Base-by-base conservation (phyloP, 2,113 vertebrate species). In the Neolamprologus falcicula region DNA sequence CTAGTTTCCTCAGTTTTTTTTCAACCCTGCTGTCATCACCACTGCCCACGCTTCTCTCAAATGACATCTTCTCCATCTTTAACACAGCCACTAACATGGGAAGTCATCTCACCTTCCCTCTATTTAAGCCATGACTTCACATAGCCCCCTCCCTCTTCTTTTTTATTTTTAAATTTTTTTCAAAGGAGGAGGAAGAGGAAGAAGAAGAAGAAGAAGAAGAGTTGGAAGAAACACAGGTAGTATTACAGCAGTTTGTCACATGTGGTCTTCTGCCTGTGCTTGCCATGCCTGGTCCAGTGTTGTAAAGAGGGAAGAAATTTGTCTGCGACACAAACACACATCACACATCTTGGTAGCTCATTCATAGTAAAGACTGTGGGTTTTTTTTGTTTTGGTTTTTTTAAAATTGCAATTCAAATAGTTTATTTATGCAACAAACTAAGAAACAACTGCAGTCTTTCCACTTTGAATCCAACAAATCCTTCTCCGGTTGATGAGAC, bases 211-310 rank as follows among this genome's bases (percentile, higher is more conserved):
- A 93, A 57, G 91, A 94, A 37, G 88, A 93, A 42, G 91, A 83
- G 12, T 14, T 88, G 79, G 88, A 91, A 86, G 91, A 93, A 79
- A 90, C 89, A 86, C 89, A 93, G 90, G 92, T 94, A 93, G 83
- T 85, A 42, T 37, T 5, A 66, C 33, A 84, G 33, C 37, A 5
- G 33, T 37, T 63, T 83, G 35, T 80, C 50, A 31, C 9, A 5
- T 73, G 79, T 82, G 42, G 80, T 40, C 21, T 63, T 37, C 54
- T 87, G 54, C 68, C 53, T 86, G 86, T 89, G 78, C 13, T 63
- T 57, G 55, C 83, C 66, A 26, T 80, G 73, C 33, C 45, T 47
- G n/a, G 55, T 80, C 12, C 19, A 40, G 7, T 76, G 26, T 28
- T 13, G 33, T 35, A 45, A 31, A 89, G 35, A 89, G 5, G 45